Percentiles rank a stretch among this genome's conserved stretches.
Conservation (phyloP, 1,140 invertebrate species). For the Drosophila oshimai region DNA sequence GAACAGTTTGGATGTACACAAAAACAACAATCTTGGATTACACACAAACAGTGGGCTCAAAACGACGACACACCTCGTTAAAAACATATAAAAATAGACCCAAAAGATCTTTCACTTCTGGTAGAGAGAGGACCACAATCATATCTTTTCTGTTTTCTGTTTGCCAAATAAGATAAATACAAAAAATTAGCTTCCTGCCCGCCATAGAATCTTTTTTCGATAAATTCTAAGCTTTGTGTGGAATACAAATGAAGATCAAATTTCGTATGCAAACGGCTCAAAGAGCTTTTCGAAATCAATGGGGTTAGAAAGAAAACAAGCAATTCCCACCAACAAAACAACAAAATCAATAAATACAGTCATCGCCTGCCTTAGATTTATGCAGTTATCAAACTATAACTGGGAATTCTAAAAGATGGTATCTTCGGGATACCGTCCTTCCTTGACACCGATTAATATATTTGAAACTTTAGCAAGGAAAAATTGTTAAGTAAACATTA, state of each 20-base stretch:
- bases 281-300: constrained; percentile 5
- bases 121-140: too few relatives aligned
- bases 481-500: too few relatives aligned
- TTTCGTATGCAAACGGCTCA: constrained; percentile 10
- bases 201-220: not conserved
- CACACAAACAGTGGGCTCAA: constrained; percentile 22
- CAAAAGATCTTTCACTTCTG: not conserved
- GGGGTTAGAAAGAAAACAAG: not conserved
- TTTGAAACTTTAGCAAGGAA: too few relatives aligned
- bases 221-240: not conserved
- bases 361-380: too few relatives aligned
- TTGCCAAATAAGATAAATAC: not conserved
- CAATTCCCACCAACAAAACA: constrained; percentile 3
- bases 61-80: constrained; percentile 9
- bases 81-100: not conserved
- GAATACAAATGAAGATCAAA: constrained; percentile 35
- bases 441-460: too few relatives aligned
- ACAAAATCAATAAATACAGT: constrained; percentile 27
- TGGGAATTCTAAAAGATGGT: too few relatives aligned
- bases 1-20: constrained; percentile 15
- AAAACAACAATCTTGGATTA: constrained; percentile 32
- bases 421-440: too few relatives aligned
- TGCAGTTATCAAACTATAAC: too few relatives aligned
- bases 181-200: constrained; percentile 4
- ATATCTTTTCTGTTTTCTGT: too few relatives aligned